A percentile compares a stretch with the other conserved stretches of the same genome.
Conservation (phyloP, 2,888 invertebrate species). For the Hipparchia semele region DNA sequence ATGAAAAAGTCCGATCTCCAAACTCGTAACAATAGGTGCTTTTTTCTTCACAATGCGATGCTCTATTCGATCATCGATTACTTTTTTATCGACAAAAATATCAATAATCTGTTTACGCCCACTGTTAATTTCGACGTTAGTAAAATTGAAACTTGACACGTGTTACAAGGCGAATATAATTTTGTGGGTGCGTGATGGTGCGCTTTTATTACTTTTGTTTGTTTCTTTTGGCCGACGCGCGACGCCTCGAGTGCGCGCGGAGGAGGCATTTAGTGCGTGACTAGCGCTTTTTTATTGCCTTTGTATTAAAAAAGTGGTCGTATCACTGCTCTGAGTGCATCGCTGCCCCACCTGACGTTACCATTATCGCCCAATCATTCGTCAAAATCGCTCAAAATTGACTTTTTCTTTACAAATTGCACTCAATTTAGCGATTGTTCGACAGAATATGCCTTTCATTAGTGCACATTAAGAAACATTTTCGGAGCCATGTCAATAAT, state of each 20-base stretch:
- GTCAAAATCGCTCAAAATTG: constrained; percentile 48
- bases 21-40: constrained; percentile 74
- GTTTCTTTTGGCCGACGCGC: constrained; percentile 70
- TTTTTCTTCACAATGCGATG: constrained; percentile 67
- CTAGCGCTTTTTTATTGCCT: constrained; percentile 77
- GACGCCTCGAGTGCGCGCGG: constrained; percentile 58
- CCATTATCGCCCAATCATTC: constrained; percentile 53
- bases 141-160: constrained; percentile 82
- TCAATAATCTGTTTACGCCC: constrained; percentile 82
- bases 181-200: constrained; percentile 78
- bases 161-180: constrained; percentile 80
- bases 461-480: constrained; percentile 53
- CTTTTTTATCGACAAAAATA: constrained; percentile 80
- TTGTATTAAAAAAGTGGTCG: constrained; percentile 74
- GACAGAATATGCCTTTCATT: constrained; percentile 27
- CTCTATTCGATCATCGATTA: constrained; percentile 80
- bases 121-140: constrained; percentile 80
- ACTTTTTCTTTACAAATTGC: constrained; percentile 60
- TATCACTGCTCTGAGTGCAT: constrained; percentile 51
- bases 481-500: constrained; percentile 53
- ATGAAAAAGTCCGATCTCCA: constrained; percentile 60
- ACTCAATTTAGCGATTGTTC: constrained; percentile 47
- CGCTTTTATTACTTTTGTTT: constrained; percentile 75
- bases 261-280: constrained; percentile 78
- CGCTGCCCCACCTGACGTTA: constrained; percentile 61